A percentile compares a stretch with the other conserved stretches of the same genome.
Conservation (phyloP, 2,797 vertebrate genomes). For the Huso huso region DNA sequence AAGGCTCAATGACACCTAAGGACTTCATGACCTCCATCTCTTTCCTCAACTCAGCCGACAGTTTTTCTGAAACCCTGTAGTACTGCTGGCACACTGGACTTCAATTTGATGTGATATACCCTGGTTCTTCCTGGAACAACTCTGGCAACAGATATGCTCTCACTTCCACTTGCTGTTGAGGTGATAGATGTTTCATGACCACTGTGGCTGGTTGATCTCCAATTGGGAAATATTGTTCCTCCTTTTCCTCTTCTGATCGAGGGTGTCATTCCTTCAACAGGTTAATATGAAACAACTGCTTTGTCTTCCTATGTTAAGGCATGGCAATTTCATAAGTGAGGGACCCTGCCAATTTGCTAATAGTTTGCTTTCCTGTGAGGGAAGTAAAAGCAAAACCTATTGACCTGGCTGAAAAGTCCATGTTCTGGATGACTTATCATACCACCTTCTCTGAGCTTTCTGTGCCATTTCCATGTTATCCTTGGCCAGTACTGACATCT, state of each 20-base stretch:
- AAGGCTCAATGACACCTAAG: slow-evolving; percentile 15
- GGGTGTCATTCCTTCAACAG: slow-evolving; percentile 18
- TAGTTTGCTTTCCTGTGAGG: slow-evolving; percentile 12
- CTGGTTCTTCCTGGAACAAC: slow-evolving; percentile 6
- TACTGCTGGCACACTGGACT: background rate
- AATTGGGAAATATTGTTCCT: slow-evolving; percentile 9
- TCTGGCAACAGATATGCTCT: slow-evolving; percentile 10
- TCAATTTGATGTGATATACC: slow-evolving; percentile 9
- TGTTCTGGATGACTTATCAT: background rate
- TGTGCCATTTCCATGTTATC: background rate
- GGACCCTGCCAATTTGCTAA: slow-evolving; percentile 18
- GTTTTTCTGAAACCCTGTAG: slow-evolving; percentile 4
- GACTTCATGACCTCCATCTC: slow-evolving; percentile 20
- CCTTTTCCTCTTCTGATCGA: slow-evolving; percentile 1
- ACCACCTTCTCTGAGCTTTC: slow-evolving; percentile 1
- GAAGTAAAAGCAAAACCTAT: slow-evolving; percentile 6
- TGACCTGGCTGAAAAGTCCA: background rate
- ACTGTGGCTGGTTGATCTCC: background rate
- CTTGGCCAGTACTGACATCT: background rate
- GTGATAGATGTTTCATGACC: background rate
- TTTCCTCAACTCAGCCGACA: slow-evolving; percentile 9
- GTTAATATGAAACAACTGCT: slow-evolving; percentile 12
- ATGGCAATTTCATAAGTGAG: background rate
- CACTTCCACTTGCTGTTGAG: background rate
- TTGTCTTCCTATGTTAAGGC: background rate